A percentile compares a stretch with the other conserved stretches of the same genome.
Evolutionary conservation across 2,888 invertebrate genomes (phyloP).

Genomic region (Ochropacha duplaris): DNA sequence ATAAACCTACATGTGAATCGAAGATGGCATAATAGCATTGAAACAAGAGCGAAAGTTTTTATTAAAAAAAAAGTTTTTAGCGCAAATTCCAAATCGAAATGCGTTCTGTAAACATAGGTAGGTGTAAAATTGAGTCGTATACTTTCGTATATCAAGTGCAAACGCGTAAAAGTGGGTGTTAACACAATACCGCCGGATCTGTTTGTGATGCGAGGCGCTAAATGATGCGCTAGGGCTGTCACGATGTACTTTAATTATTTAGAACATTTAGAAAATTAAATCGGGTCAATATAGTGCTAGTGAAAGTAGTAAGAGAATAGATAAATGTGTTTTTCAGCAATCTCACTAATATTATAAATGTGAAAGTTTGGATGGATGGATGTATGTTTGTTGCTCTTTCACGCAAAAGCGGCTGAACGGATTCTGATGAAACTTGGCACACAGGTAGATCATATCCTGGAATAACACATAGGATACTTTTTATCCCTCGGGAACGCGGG

Average conservation of each 20-base stretch:
- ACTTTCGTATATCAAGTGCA: conserved; percentile 24
- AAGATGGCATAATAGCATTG: no score
- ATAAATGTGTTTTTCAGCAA: conserved; percentile 27
- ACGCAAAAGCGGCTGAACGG: no score
- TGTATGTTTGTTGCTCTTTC: no score
- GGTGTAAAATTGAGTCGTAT: not conserved
- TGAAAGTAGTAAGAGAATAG: conserved; percentile 17
- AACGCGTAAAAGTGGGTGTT: conserved; percentile 64
- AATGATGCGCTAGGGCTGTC: conserved; percentile 30
- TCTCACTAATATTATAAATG: no score
- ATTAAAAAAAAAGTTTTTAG: not conserved
- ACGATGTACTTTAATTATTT: conserved; percentile 1
- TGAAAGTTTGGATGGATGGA: no score
- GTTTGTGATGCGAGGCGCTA: conserved; percentile 57
- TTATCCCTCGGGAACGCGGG: no score
- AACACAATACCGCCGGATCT: conserved; percentile 65
- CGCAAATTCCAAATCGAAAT: not conserved
- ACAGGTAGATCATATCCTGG: no score
- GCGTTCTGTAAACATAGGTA: not conserved
- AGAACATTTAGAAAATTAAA: not conserved
- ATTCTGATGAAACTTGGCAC: no score
- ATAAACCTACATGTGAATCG: no score
- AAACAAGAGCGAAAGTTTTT: not conserved
- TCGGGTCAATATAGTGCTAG: not conserved
- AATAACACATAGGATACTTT: no score